These are phyloP conservation scores for Seira sanloemensis DNA, from an alignment of 2,888 invertebrate genomes.

Conservation along the genomic window DNA sequence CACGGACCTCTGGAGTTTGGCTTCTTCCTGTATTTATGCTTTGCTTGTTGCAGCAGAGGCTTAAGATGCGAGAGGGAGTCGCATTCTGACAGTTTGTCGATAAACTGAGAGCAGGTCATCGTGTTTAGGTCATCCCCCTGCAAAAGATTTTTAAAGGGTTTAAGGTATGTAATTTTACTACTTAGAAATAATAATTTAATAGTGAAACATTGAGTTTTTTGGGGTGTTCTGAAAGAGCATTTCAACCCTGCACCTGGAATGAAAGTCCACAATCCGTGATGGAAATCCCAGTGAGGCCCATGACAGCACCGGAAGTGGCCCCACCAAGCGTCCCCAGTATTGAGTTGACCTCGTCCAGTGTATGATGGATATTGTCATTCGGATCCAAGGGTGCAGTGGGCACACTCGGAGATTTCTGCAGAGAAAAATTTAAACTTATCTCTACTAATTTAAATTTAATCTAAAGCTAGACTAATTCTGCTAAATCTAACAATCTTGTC, in stretches of 20 bases:
- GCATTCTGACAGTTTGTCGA: slow-evolving; percentile 62
- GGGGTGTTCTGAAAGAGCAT: not conserved
- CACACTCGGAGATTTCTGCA: slow-evolving; percentile 51
- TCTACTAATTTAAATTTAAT: not conserved
- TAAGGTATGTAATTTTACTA: no score
- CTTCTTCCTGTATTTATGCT: slow-evolving; percentile 61
- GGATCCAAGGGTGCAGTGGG: slow-evolving; percentile 63
- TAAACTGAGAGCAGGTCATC: slow-evolving; percentile 61
- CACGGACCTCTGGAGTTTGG: slow-evolving; percentile 63
- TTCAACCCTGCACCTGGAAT: slow-evolving; percentile 50
- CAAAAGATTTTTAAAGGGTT: no score
- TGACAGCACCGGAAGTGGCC: slow-evolving; percentile 47
- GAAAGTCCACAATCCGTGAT: slow-evolving; percentile 64
- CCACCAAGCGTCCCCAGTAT: slow-evolving; percentile 63
- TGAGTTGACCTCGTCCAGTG: slow-evolving; percentile 52
- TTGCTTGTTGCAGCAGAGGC: slow-evolving; percentile 64
- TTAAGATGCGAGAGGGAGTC: slow-evolving; percentile 66
- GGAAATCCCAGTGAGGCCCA: slow-evolving; percentile 66
- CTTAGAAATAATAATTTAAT: no score
- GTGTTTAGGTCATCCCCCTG: slow-evolving; percentile 57
- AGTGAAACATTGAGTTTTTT: no score
- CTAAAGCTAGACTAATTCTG: not conserved
- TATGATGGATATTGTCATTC: slow-evolving; percentile 54
- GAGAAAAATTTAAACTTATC: no score
- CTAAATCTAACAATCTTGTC: no score